Percentiles rank a stretch among this genome's conserved stretches.
These are phyloP conservation scores for Potamarius usumacintae DNA, from an alignment of 2,113 vertebrate species.

Conservation along the genomic window DNA sequence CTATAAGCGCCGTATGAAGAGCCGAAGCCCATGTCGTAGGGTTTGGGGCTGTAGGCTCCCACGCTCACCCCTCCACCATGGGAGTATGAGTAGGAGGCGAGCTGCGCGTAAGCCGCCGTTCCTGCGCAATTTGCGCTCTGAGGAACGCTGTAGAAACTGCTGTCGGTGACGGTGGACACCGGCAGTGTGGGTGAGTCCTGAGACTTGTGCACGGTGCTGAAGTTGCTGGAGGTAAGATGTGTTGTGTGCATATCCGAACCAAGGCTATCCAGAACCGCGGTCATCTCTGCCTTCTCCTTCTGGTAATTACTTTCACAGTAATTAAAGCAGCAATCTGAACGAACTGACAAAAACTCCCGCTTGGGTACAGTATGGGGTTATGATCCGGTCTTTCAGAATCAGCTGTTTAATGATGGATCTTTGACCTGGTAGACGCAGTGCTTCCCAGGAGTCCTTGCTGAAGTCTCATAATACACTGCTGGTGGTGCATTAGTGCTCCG, in stretches of 20 bases:
- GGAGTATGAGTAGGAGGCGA: slow-evolving; percentile 77
- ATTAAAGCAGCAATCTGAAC: slow-evolving; percentile 2
- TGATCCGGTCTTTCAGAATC: background rate
- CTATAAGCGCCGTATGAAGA: slow-evolving; percentile 54
- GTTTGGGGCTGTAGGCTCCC: slow-evolving; percentile 72
- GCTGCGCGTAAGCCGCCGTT: slow-evolving; percentile 75
- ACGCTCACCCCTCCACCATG: slow-evolving; percentile 66
- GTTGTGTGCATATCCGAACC: slow-evolving; percentile 84
- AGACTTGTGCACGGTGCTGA: slow-evolving; percentile 75
- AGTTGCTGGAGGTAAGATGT: slow-evolving; percentile 80
- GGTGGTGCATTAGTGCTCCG: slow-evolving; percentile 33
- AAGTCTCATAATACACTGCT: slow-evolving; percentile 47
- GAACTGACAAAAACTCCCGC: background rate
- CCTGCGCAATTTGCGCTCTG: slow-evolving; percentile 73
- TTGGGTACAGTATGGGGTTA: background rate
- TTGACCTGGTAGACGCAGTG: slow-evolving; percentile 29
- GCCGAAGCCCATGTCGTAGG: slow-evolving; percentile 55
- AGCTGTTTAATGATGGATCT: slow-evolving; percentile 4
- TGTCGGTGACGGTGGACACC: slow-evolving; percentile 83
- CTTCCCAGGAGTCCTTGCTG: slow-evolving; percentile 34
- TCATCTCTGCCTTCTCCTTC: slow-evolving; percentile 69
- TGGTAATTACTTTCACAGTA: slow-evolving; percentile 11
- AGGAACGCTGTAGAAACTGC: slow-evolving; percentile 83
- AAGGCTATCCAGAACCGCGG: slow-evolving; percentile 81
- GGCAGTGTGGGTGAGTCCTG: slow-evolving; percentile 84